These are phyloP conservation scores for Rosalia funebris DNA, from an alignment of 2,888 invertebrate genomes.

Conservation along the genomic window DNA sequence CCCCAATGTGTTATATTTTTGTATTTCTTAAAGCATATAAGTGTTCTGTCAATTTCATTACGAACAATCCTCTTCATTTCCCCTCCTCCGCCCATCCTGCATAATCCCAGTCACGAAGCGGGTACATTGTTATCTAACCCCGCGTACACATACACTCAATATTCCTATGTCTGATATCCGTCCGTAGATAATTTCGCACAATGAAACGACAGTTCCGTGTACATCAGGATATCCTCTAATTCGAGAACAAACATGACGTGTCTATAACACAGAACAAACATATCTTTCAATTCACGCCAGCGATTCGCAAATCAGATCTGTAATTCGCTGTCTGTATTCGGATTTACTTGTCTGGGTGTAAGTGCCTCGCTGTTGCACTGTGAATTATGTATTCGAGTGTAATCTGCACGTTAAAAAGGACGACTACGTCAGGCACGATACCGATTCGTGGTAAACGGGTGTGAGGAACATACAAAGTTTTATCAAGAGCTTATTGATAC, in stretches of 20 bases:
- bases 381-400: too few species aligned
- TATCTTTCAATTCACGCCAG: slow-evolving; percentile 52
- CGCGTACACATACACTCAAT: slow-evolving; percentile 43
- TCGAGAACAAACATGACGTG: slow-evolving; percentile 50
- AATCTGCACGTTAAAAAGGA: too few species aligned
- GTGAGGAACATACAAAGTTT: too few species aligned
- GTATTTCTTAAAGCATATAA: too few species aligned
- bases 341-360: slow-evolving; percentile 5
- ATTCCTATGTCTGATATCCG: slow-evolving; percentile 49
- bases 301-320: slow-evolving; percentile 48
- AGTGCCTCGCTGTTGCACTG: background rate
- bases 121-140: slow-evolving; percentile 42
- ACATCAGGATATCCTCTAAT: slow-evolving; percentile 52
- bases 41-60: too few species aligned
- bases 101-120: slow-evolving; percentile 23
- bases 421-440: too few species aligned
- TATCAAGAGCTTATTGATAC: too few species aligned
- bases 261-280: slow-evolving; percentile 51
- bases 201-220: slow-evolving; percentile 51
- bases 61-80: too few species aligned
- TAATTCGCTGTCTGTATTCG: slow-evolving; percentile 18
- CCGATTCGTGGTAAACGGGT: too few species aligned
- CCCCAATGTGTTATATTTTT: too few species aligned
- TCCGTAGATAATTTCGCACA: slow-evolving; percentile 52
- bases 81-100: slow-evolving; percentile 12